Base-by-base conservation (phyloP, 2,797 vertebrate genomes). In the Fistularia commersonii region DNA sequence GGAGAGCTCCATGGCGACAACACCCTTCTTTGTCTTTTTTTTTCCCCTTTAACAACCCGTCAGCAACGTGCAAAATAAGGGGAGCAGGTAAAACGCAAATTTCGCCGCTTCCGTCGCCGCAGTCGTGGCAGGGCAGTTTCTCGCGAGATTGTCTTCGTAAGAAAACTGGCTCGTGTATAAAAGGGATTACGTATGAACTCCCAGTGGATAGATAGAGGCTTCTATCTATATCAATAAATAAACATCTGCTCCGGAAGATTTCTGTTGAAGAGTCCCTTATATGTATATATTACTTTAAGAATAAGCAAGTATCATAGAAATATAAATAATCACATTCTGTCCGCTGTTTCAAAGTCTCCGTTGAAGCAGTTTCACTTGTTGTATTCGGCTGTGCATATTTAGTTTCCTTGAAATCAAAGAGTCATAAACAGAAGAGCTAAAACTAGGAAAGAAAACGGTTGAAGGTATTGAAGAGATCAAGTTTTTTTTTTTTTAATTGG, bases 371-470 rank as follows among this genome's bases (percentile, higher is more conserved):
- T 81, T 69, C 73, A 44, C 54, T 77, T 39, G 77, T 77, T 70
- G 77, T 79, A 73, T 75, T 80, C 87, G 79, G 77, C 86, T 85
- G 81, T 89, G 89, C 89, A 89, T 91, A 90, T 90, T 87, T 85
- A 80, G 80, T 85, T 89, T 87, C 69, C 80, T 79, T 79, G 66
- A 81, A 85, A 74, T 71, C 63, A 86, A 78, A 85, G 74, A 74
- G 54, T 75, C 47, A 65, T 47, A 60, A 76, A 83, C 65, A 53
- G 64, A 80, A 79, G 71, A 83, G 59, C 74, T 61, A 75, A 82
- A 84, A 80, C 56, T 61, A 80, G 32, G 47, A 69, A 48, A 12
- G 13, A 10, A 41, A 41, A 12, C 4, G 31, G 32, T 48, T 13
- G 50, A 75, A 61, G 64, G 65, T 45, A 41, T 49, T 13, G 49